phyloP scores from a whole-genome alignment of 2,888 invertebrate species.

The Poecilus cupreus region DNA sequence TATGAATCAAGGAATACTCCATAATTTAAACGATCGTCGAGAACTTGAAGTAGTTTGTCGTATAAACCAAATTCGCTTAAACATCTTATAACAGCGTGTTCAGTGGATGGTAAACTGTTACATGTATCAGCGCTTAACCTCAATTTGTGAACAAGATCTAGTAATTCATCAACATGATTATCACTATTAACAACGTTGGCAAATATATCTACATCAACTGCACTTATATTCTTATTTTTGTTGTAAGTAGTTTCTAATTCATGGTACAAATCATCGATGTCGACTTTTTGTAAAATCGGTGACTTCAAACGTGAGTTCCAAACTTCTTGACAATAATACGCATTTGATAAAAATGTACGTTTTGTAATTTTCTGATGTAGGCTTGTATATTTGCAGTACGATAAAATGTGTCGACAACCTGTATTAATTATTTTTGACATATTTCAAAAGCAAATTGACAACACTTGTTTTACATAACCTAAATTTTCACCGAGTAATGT shows the following conservation, averaged over 20 bases:
- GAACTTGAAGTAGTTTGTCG: conserved; percentile 81
- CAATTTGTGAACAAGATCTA: conserved; percentile 82
- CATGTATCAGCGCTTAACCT: conserved; percentile 83
- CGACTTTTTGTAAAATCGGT: conserved; percentile 77
- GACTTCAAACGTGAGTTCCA: conserved; percentile 81
- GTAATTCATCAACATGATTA: conserved; percentile 80
- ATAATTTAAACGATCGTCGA: conserved; percentile 89
- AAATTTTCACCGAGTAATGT: neutral
- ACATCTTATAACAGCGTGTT: conserved; percentile 85
- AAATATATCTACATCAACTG: conserved; percentile 89
- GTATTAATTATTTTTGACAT: conserved; percentile 55
- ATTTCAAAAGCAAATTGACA: neutral
- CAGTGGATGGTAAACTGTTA: conserved; percentile 85
- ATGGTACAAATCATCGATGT: conserved; percentile 81
- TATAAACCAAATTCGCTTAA: conserved; percentile 75
- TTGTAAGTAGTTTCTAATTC: conserved; percentile 81
- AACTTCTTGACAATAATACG: conserved; percentile 82
- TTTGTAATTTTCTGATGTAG: conserved; percentile 35
- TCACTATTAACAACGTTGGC: conserved; percentile 79
- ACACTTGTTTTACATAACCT: neutral
- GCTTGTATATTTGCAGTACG: conserved; percentile 24
- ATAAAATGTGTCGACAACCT: conserved; percentile 45
- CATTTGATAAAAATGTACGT: conserved; percentile 80
- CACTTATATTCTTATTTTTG: conserved; percentile 79
- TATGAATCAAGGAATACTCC: conserved; percentile 93